phyloP scores from a whole-genome alignment of 64 coral and sea anemone species.

The Montipora foliosa region DNA sequence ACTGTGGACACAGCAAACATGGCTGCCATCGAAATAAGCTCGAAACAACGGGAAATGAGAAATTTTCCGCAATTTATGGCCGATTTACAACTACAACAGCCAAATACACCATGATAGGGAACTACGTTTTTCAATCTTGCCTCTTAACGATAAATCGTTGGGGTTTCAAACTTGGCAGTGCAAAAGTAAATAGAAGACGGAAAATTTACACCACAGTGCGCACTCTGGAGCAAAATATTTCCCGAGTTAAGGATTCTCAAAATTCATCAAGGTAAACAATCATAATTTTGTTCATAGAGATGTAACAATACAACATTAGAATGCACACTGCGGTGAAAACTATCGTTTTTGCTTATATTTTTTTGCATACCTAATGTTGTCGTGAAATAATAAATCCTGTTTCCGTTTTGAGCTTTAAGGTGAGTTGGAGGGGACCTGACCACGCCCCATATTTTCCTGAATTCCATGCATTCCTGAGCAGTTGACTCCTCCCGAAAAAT shows the following conservation, averaged over 20 bases:
- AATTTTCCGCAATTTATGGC: neutral
- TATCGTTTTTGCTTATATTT: neutral
- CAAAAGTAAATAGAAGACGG: neutral
- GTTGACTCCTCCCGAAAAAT: neutral
- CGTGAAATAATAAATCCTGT: neutral
- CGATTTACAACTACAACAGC: neutral
- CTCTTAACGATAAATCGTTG: neutral
- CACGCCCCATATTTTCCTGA: neutral
- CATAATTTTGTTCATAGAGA: neutral
- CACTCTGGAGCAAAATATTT: neutral
- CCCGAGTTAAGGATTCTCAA: neutral
- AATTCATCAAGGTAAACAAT: neutral
- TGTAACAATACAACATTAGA: neutral
- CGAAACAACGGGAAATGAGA: neutral
- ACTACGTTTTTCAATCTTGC: neutral
- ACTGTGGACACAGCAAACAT: neutral
- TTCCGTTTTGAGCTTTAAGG: neutral
- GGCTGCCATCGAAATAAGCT: neutral
- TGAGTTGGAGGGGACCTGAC: neutral
- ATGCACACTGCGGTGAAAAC: slow-evolving; percentile 12
- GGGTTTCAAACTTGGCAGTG: neutral
- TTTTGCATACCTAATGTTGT: neutral
- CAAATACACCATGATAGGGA: neutral
- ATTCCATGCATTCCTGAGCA: slow-evolving; percentile 12
- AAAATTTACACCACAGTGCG: neutral